Percentiles rank a stretch among this genome's conserved stretches.
These are phyloP conservation scores for Rattus rattus DNA, from an alignment of 2,113 vertebrate genomes.

Conservation along the genomic window DNA sequence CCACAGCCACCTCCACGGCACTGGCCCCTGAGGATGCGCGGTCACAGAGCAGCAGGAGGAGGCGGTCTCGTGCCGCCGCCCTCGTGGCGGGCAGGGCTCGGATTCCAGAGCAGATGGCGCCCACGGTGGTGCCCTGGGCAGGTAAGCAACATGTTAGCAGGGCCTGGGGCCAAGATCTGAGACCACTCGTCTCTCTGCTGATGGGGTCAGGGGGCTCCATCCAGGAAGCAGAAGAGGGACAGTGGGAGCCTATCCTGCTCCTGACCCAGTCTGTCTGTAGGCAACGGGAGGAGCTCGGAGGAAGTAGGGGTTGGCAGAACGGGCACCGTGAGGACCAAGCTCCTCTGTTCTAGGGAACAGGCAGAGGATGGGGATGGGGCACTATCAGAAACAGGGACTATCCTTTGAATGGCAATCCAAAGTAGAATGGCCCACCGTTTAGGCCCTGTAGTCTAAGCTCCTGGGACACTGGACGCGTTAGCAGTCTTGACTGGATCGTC, in stretches of 20 bases:
- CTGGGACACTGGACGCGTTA: accelerated
- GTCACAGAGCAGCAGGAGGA: constrained; percentile 94
- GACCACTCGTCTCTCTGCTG: accelerated
- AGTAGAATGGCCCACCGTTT: accelerated
- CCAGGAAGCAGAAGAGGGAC: no score
- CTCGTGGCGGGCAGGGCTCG: constrained; percentile 92
- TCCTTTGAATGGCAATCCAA: accelerated
- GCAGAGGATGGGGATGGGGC: not conserved
- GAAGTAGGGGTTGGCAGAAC: accelerated
- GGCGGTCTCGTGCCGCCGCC: constrained; percentile 90
- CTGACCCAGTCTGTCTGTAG: not conserved
- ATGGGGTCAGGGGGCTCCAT: accelerated
- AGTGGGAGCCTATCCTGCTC: not conserved
- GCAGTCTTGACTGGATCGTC: not conserved
- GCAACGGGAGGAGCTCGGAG: no score
- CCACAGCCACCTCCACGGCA: constrained; percentile 95
- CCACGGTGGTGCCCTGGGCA: constrained; percentile 94
- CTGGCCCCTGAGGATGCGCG: constrained; percentile 89
- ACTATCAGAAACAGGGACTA: accelerated
- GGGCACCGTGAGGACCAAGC: accelerated
- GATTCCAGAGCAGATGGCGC: constrained; percentile 95
- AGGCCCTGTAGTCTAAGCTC: not conserved
- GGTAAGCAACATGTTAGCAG: accelerated
- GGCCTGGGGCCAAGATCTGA: accelerated
- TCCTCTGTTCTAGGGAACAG: accelerated